Evolutionary conservation across 2,113 vertebrate genomes (phyloP).

Genomic region (Acrocephalus kingi): DNA sequence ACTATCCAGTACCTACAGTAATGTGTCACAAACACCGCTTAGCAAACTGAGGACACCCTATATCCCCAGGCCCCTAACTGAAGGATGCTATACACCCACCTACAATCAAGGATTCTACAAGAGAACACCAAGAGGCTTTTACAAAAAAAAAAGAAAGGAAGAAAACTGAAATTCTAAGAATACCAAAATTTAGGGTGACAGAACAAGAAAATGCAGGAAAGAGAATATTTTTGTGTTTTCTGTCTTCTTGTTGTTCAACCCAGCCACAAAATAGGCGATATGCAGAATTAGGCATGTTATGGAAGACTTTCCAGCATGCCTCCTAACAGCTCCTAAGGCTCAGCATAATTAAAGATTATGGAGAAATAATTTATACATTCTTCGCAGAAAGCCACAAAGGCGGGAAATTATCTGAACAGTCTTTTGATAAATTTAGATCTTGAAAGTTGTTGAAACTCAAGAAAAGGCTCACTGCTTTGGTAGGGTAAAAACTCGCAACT

Average conservation of each 20-base stretch:
- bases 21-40: not conserved
- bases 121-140: not conserved
- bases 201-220: not conserved
- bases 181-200: not conserved
- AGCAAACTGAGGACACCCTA: not conserved
- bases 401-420: not conserved
- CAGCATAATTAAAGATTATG: not conserved
- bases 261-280: not conserved
- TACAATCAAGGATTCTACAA: not conserved
- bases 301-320: not conserved
- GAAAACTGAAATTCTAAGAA: not conserved
- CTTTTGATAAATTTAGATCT: not conserved
- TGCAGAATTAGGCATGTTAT: not conserved
- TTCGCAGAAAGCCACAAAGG: not conserved
- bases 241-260: not conserved
- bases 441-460: not conserved
- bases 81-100: not conserved
- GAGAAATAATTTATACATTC: not conserved
- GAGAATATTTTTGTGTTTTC: not conserved
- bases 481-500: not conserved
- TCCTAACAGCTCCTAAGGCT: not conserved
- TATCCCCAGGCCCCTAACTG: not conserved
- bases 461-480: not conserved
- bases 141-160: not conserved
- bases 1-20: not conserved